These are phyloP conservation scores for Tamias sibiricus DNA, from an alignment of 2,113 vertebrate genomes.

Conservation along the genomic window DNA sequence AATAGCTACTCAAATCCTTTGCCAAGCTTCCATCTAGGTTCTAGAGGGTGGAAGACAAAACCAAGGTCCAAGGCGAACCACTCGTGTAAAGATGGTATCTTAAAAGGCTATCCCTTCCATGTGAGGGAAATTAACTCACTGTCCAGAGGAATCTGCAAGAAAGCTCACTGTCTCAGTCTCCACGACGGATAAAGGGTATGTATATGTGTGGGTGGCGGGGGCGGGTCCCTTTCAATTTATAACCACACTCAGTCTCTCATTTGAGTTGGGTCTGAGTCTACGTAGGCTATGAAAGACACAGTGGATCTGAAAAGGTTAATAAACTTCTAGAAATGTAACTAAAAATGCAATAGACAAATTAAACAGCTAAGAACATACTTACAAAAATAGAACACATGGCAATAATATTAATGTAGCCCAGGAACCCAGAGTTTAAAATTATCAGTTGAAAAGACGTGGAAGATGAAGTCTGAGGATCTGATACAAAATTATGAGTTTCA, in stretches of 20 bases:
- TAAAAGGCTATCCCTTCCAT: not conserved
- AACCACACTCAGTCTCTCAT: not conserved
- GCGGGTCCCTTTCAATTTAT: not conserved
- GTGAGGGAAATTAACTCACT: not conserved
- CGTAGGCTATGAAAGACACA: not conserved
- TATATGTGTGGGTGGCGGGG: not conserved
- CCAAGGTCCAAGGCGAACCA: not conserved
- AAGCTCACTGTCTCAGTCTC: not conserved
- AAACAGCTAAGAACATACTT: not conserved
- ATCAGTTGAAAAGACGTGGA: not conserved
- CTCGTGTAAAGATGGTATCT: not conserved
- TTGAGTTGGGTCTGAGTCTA: not conserved
- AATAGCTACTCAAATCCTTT: not conserved
- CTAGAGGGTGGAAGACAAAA: not conserved
- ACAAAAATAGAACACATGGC: not conserved
- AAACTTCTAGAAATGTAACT: slow-evolving; percentile 22
- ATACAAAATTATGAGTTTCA: not conserved
- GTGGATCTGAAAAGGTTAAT: not conserved
- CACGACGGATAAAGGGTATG: not conserved
- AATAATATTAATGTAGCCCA: not conserved
- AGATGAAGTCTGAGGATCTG: not conserved
- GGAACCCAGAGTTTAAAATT: not conserved
- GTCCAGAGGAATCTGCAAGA: not conserved
- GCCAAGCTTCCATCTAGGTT: not conserved
- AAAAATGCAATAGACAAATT: not conserved